A percentile compares a stretch with the other conserved stretches of the same genome.
phyloP scores from a whole-genome alignment of 2,888 invertebrate genomes.

The Epinotia brunnichana region DNA sequence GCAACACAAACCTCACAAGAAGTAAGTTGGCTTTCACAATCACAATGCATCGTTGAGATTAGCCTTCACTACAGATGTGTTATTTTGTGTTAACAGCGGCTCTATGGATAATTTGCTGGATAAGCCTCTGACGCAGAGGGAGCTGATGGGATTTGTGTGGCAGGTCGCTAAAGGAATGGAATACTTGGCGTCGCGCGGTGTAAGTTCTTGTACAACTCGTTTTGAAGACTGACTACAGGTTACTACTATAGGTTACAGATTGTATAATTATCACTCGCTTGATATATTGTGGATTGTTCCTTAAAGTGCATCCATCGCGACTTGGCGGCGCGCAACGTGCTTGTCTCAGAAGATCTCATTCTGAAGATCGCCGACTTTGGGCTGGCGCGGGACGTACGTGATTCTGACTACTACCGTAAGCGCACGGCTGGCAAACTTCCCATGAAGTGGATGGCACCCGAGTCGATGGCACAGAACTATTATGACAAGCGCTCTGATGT shows the following conservation, averaged over 20 bases:
- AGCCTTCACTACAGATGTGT: background rate
- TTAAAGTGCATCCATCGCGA: conserved; percentile 97
- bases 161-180: conserved; percentile 99
- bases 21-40: conserved; percentile 53
- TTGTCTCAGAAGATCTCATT: conserved; percentile 96
- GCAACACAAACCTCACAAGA: conserved; percentile 88
- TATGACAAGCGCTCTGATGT: conserved; percentile 97
- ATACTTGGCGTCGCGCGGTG: conserved; percentile 96
- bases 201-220: conserved; percentile 65
- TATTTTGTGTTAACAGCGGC: conserved; percentile 6
- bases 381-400: conserved; percentile 96
- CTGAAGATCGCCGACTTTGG: conserved; percentile 99
- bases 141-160: conserved; percentile 97
- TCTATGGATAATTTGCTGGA: conserved; percentile 87
- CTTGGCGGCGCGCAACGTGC: conserved; percentile 97
- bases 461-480: conserved; percentile 96
- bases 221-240: too few species aligned
- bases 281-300: background rate
- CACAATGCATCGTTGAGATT: background rate
- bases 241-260: too few species aligned
- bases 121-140: conserved; percentile 93
- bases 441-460: conserved; percentile 99
- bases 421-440: conserved; percentile 97
- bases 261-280: too few species aligned
- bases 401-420: conserved; percentile 97